Base-by-base conservation (phyloP, 2,797 vertebrate species). In the Sebastolobus alascanus region DNA sequence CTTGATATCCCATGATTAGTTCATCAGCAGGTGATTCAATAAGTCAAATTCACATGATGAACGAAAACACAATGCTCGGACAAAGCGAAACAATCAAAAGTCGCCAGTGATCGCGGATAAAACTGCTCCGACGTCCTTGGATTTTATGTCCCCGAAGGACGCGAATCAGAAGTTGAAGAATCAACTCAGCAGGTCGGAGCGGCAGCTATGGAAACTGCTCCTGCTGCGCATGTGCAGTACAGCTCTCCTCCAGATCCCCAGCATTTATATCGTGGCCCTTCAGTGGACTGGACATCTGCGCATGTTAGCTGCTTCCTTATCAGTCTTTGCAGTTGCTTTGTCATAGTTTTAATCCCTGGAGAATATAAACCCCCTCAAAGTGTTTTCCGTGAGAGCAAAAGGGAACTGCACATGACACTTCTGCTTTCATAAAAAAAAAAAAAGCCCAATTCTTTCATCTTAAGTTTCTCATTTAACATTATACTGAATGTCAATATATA, bases 121-220 rank as follows among this genome's bases (percentile, higher is more conserved):
- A 66, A 75, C 16, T 1, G 25, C 22, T 10, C 10, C 22, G 2
- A 7, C n/a, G 81, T 68, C 61, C 20, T 75, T 20, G 54, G 9
- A 6, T 64, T 69, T 69, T 46, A n/a, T 75, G 69, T 66, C 58
- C 20, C 13, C 38, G 56, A 59, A 16, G 43, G 84, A 84, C 75
- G 74, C 1, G 78, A 84, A 54, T 77, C 70, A 84, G 65, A 90
- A 93, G 88, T 91, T 91, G n/a, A 71, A 88, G 67, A 86, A 87
- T 79, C 87, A 83, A 85, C 89, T 92, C 86, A 75, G 87, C 83
- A 82, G 82, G 78, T 88, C 82, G 25, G 9, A 29, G 40, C 63
- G 69, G 85, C 74, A 25, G 74, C 90, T 79, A 94, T 94, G 90
- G 92, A 66, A 93, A 95, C 94, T 25, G 80, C 37, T 12, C 5